Evolutionary conservation across 2,888 invertebrate species (phyloP).

Genomic region (Trichogramma evanescens): DNA sequence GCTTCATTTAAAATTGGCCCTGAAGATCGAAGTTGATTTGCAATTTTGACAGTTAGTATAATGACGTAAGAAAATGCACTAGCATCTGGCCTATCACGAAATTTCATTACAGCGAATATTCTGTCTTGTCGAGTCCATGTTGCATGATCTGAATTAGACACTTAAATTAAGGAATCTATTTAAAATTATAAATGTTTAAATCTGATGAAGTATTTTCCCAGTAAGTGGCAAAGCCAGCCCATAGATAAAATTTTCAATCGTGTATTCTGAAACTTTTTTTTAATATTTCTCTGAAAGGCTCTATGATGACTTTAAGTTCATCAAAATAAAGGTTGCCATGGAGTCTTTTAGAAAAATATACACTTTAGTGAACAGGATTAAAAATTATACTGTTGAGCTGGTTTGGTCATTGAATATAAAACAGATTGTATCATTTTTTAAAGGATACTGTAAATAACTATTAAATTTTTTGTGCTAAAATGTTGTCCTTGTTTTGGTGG

Average conservation of each 20-base stretch:
- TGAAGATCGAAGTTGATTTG: slow-evolving; percentile 6
- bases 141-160: slow-evolving; percentile 31
- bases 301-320: too few species aligned
- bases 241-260: too few species aligned
- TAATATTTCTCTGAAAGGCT: too few species aligned
- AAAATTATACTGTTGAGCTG: background rate
- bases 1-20: background rate
- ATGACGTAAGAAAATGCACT: slow-evolving; percentile 37
- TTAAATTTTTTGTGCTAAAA: slow-evolving; percentile 39
- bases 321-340: too few species aligned
- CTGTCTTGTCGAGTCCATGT: slow-evolving; percentile 43
- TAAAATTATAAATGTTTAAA: background rate
- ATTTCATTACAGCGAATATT: slow-evolving; percentile 41
- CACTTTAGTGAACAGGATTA: background rate
- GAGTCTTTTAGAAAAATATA: too few species aligned
- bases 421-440: slow-evolving; percentile 8
- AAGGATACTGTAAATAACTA: slow-evolving; percentile 43
- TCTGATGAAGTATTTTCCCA: background rate
- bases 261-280: background rate
- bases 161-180: slow-evolving; percentile 12
- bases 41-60: slow-evolving; percentile 34
- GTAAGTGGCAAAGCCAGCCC: too few species aligned
- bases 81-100: slow-evolving; percentile 33
- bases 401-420: too few species aligned
- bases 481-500: slow-evolving; percentile 40